Conservation (phyloP, 2,888 invertebrate genomes). For the Monoplex corrugatus region DNA sequence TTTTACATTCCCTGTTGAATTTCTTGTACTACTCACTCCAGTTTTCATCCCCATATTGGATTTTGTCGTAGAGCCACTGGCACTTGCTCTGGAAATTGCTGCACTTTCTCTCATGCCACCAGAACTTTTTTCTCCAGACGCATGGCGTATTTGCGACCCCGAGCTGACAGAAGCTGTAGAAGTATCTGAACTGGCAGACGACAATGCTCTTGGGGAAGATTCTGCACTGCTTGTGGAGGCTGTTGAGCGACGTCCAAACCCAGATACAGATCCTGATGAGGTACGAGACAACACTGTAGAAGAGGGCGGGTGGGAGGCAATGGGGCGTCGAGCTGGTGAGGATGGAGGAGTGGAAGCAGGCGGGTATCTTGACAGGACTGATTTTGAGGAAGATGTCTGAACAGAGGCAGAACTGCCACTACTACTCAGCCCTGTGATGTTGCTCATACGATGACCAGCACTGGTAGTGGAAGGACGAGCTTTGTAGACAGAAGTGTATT, state of each 20-base stretch:
- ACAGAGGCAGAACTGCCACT: not conserved
- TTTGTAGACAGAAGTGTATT: not conserved
- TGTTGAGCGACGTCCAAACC: not conserved
- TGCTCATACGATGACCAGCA: slow-evolving; percentile 34
- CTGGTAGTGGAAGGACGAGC: slow-evolving; percentile 26
- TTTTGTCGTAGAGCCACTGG: not conserved
- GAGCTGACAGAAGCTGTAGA: not conserved
- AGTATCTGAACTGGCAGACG: not conserved
- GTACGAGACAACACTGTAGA: slow-evolving; percentile 21
- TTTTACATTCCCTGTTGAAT: not conserved
- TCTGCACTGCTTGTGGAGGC: not conserved
- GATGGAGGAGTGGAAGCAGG: not conserved
- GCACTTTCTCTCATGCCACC: not conserved
- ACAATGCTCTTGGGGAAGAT: not conserved
- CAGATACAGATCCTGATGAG: not conserved
- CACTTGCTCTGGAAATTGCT: not conserved
- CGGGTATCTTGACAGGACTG: slow-evolving; percentile 26
- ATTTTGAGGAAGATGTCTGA: not conserved
- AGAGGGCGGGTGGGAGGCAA: not conserved
- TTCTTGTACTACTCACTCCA: not conserved
- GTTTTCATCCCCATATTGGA: not conserved
- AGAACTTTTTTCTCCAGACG: slow-evolving; percentile 36
- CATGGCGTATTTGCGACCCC: not conserved
- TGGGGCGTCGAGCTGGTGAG: slow-evolving; percentile 23
- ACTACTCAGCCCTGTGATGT: slow-evolving; percentile 43